Evolutionary conservation across 2,888 invertebrate genomes (phyloP).

Genomic region (Ommatoiulus sabulosus): DNA sequence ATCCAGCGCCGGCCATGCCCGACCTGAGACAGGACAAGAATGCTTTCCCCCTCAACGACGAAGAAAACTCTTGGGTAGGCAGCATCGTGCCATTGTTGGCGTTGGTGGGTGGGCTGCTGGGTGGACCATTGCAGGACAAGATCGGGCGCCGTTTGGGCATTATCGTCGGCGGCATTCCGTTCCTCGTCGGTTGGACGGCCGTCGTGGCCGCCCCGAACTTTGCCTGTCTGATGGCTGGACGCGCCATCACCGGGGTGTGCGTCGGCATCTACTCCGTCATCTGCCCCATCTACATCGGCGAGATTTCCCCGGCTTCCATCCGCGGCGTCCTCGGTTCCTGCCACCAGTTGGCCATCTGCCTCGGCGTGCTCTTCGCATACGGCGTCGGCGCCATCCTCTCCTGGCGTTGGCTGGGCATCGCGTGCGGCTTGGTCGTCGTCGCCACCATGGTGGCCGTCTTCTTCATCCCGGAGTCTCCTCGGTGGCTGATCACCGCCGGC

Average conservation of each 20-base stretch:
- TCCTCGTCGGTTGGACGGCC: neutral
- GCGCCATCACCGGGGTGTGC: conserved; percentile 86
- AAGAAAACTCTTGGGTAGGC: conserved; percentile 84
- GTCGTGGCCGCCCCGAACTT: neutral
- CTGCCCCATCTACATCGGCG: conserved; percentile 92
- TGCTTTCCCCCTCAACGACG: neutral
- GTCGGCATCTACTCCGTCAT: conserved; percentile 88
- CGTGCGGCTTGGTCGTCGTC: conserved; percentile 81
- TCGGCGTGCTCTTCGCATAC: conserved; percentile 83
- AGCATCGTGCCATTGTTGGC: conserved; percentile 90
- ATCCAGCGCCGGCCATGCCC: conserved; percentile 55
- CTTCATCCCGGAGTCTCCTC: conserved; percentile 91
- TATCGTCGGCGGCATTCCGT: neutral
- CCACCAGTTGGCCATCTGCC: conserved; percentile 86
- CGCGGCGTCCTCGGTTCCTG: conserved; percentile 90
- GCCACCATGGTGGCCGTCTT: conserved; percentile 84
- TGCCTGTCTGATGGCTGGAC: conserved; percentile 76
- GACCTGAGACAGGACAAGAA: neutral
- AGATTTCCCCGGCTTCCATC: conserved; percentile 91
- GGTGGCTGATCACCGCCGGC: conserved; percentile 66
- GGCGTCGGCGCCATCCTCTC: conserved; percentile 80
- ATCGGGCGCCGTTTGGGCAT: conserved; percentile 77
- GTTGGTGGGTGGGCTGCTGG: conserved; percentile 82
- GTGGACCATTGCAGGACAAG: conserved; percentile 85
- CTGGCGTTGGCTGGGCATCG: conserved; percentile 84